Conservation (phyloP, 2,797 vertebrate genomes). For the Sylvilagus floridanus region DNA sequence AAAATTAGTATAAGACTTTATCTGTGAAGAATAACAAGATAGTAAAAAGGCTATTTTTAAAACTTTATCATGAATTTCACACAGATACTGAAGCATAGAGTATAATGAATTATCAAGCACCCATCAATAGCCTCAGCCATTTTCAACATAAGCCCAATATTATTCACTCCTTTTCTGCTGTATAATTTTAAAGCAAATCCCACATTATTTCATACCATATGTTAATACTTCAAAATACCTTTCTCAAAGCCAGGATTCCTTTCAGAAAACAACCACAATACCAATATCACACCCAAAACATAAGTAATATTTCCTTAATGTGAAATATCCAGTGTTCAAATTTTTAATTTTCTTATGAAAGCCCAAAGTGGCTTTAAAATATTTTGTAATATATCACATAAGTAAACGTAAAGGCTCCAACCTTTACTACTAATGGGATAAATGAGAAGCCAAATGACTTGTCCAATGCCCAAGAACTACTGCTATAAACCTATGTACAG, state of each 20-base stretch:
- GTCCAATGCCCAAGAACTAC: background rate
- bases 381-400: constrained; percentile 36
- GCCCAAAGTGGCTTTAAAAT: constrained; percentile 27
- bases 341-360: constrained; percentile 10
- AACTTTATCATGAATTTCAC: constrained; percentile 6
- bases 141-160: background rate
- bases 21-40: constrained; percentile 19
- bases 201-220: background rate
- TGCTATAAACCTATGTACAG: background rate
- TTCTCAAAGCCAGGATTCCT: constrained; percentile 14
- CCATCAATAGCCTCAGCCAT: background rate
- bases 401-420: constrained; percentile 52
- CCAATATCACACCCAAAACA: background rate
- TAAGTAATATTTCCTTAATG: constrained; percentile 39
- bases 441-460: constrained; percentile 16
- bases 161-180: background rate
- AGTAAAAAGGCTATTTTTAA: constrained; percentile 38
- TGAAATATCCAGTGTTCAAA: constrained; percentile 26
- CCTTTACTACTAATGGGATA: background rate
- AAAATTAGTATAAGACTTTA: constrained; percentile 35
- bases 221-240: constrained; percentile 41
- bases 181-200: constrained; percentile 40
- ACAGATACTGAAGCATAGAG: background rate
- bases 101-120: background rate
- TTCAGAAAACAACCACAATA: constrained; percentile 36